Percentiles rank a stretch among this genome's conserved stretches.
Evolutionary conservation across 2,888 invertebrate genomes (phyloP).

Genomic region (Alcis repandata): DNA sequence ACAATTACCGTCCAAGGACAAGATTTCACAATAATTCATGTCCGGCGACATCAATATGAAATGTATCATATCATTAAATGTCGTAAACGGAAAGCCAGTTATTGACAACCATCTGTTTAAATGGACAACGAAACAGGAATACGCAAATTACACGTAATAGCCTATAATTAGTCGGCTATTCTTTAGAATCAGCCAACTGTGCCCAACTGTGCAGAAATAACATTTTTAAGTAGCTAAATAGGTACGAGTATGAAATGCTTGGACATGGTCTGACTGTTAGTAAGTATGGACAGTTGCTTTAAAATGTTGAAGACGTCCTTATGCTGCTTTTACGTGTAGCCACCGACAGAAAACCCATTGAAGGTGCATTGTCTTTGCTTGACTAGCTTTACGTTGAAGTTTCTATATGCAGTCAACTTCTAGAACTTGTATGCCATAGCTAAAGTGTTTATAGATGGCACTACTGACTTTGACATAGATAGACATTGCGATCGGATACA

Average conservation of each 20-base stretch:
- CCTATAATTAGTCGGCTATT: constrained; percentile 69
- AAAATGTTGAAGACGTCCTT: too few species aligned
- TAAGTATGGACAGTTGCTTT: too few species aligned
- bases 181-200: constrained; percentile 70
- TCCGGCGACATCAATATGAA: constrained; percentile 22
- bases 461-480: too few species aligned
- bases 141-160: constrained; percentile 67
- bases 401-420: too few species aligned
- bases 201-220: constrained; percentile 60
- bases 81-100: constrained; percentile 58
- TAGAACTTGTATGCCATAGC: too few species aligned
- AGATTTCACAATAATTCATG: constrained; percentile 36
- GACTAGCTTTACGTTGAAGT: too few species aligned
- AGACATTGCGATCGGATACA: too few species aligned
- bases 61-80: constrained; percentile 4
- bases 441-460: too few species aligned
- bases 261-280: not conserved
- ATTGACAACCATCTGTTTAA: constrained; percentile 68
- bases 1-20: constrained; percentile 1
- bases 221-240: constrained; percentile 23
- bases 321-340: too few species aligned
- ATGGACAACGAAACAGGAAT: constrained; percentile 70
- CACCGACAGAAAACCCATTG: too few species aligned
- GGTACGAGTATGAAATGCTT: not conserved
- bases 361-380: too few species aligned